phyloP scores from a whole-genome alignment of 2,797 vertebrate species.

The Danio choprae region DNA sequence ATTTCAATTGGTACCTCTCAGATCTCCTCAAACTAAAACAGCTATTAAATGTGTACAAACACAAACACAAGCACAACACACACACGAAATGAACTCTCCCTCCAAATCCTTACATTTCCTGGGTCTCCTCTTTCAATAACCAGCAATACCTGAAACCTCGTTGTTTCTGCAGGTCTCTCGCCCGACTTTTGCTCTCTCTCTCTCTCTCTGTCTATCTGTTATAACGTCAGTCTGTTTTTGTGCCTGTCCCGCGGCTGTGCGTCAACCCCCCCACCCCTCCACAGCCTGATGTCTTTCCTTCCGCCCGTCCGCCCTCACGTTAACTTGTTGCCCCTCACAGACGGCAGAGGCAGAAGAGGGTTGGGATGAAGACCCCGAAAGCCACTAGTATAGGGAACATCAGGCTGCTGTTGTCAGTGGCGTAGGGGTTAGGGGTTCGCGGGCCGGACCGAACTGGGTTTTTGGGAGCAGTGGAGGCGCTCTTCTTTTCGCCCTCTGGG shows the following conservation, averaged over 20 bases:
- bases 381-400: conserved; percentile 99
- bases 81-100: conserved; percentile 19
- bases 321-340: conserved; percentile 80
- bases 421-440: conserved; percentile 96
- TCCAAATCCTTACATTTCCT: conserved; percentile 59
- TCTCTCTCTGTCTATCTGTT: conserved; percentile 27
- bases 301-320: conserved; percentile 12
- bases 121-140: conserved; percentile 49
- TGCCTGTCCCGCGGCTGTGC: conserved; percentile 53
- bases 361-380: conserved; percentile 99
- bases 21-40: conserved; percentile 17
- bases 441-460: conserved; percentile 94
- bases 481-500: conserved; percentile 89
- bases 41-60: conserved; percentile 38
- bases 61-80: conserved; percentile 42
- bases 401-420: conserved; percentile 99
- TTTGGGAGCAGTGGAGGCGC: conserved; percentile 84
- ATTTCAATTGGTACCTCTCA: conserved; percentile 66
- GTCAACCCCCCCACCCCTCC: conserved; percentile 2
- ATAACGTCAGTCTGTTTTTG: conserved; percentile 25
- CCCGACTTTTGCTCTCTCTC: conserved; percentile 59
- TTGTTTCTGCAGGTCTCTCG: conserved; percentile 49
- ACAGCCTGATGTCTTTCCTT: conserved; percentile 46
- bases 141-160: conserved; percentile 54
- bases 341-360: conserved; percentile 98